These are phyloP conservation scores for Lasiommata megera DNA, from an alignment of 2,888 invertebrate genomes.

Conservation along the genomic window DNA sequence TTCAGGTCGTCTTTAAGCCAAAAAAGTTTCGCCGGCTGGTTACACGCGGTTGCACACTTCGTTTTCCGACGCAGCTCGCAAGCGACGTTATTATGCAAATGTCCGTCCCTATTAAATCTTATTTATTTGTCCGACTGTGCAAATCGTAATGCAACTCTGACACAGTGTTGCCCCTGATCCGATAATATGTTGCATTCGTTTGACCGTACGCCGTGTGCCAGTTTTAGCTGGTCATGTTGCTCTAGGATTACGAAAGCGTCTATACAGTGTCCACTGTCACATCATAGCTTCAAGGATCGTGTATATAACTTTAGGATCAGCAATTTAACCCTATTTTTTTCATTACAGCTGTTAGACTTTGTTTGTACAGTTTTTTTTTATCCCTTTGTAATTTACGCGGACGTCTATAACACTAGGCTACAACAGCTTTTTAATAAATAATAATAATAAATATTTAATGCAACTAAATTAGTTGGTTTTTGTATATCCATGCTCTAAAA, in stretches of 20 bases:
- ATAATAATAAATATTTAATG: too few species aligned
- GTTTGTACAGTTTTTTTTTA: too few species aligned
- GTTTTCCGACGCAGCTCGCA: constrained; percentile 20
- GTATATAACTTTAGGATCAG: too few species aligned
- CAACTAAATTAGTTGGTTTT: too few species aligned
- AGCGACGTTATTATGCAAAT: constrained; percentile 22
- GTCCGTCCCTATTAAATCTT: constrained; percentile 31
- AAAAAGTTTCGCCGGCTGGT: background rate
- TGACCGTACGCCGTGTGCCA: constrained; percentile 37
- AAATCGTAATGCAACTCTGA: constrained; percentile 46
- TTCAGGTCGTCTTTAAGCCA: background rate
- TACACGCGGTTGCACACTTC: background rate
- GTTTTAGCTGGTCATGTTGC: constrained; percentile 14
- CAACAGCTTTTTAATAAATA: too few species aligned
- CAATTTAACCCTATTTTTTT: too few species aligned
- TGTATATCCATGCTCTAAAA: too few species aligned
- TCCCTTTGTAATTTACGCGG: too few species aligned
- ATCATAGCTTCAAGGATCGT: too few species aligned
- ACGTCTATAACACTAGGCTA: too few species aligned
- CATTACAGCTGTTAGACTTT: too few species aligned
- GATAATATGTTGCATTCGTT: constrained; percentile 38
- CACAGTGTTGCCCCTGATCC: constrained; percentile 34
- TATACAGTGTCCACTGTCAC: background rate
- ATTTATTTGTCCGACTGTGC: constrained; percentile 47
- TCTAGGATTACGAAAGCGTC: constrained; percentile 24